Conservation (phyloP, 2,888 invertebrate species). For the Drosophila sordidapex region DNA sequence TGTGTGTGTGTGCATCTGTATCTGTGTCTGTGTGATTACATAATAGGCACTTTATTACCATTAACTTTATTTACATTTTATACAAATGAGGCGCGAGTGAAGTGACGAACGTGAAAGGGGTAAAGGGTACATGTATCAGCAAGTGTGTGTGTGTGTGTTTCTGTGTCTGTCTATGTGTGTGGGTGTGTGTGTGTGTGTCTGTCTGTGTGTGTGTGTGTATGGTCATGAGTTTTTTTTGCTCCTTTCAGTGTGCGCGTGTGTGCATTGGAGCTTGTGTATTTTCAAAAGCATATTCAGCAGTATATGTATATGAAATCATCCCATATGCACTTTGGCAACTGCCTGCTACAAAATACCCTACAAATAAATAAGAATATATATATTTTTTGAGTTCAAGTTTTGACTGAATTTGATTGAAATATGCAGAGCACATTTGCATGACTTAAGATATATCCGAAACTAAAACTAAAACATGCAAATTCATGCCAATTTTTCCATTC, state of each 20-base stretch:
- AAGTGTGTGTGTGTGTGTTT: not conserved
- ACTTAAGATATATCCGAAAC: not conserved
- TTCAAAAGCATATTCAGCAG: slow-evolving; percentile 31
- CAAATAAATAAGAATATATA: not conserved
- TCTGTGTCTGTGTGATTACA: slow-evolving; percentile 54
- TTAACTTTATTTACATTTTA: slow-evolving; percentile 76
- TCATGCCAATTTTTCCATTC: not conserved
- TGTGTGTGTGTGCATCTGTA: not conserved
- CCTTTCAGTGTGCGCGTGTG: slow-evolving; percentile 3
- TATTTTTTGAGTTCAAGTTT: not conserved
- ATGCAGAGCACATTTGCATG: not conserved
- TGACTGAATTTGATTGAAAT: not conserved
- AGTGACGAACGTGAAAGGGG: slow-evolving; percentile 59
- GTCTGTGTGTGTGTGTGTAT: not conserved
- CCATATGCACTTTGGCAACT: not conserved
- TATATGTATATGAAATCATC: not conserved
- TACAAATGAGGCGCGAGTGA: slow-evolving; percentile 65
- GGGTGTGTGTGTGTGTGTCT: slow-evolving; percentile 11
- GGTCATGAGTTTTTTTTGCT: not conserved
- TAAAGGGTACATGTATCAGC: slow-evolving; percentile 32
- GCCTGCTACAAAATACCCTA: slow-evolving; percentile 8
- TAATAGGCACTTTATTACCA: slow-evolving; percentile 77
- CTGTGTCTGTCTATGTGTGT: slow-evolving; percentile 10
- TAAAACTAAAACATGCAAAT: not conserved
- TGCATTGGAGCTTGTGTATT: slow-evolving; percentile 18